These are phyloP conservation scores for Microctonus aethiopoides DNA, from an alignment of 2,888 invertebrate genomes.

Conservation along the genomic window DNA sequence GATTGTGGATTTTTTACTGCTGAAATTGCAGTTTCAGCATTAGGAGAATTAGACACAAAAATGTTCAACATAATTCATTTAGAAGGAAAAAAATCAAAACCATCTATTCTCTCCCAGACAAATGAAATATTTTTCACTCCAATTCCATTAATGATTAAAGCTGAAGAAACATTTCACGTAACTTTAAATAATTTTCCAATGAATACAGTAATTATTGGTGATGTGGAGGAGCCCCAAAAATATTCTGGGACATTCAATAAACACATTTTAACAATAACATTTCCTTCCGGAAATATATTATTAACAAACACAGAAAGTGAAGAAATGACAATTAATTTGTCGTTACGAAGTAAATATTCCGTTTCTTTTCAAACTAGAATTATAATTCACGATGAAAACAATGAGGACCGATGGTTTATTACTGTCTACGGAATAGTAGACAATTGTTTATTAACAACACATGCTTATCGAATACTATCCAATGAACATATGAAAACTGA, in stretches of 20 bases:
- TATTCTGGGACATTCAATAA: slow-evolving; percentile 38
- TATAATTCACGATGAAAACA: slow-evolving; percentile 43
- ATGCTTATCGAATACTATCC: slow-evolving; percentile 44
- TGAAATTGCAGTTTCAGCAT: slow-evolving; percentile 60
- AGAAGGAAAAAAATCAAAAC: slow-evolving; percentile 49
- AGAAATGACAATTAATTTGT: neutral
- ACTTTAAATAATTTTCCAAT: slow-evolving; percentile 38
- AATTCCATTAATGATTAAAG: slow-evolving; percentile 51
- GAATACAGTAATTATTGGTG: slow-evolving; percentile 36
- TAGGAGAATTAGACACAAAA: slow-evolving; percentile 49
- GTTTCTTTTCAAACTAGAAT: slow-evolving; percentile 46
- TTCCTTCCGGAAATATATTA: slow-evolving; percentile 37
- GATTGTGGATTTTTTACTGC: slow-evolving; percentile 48
- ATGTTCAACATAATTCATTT: slow-evolving; percentile 62
- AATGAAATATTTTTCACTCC: slow-evolving; percentile 58
- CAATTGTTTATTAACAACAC: slow-evolving; percentile 59
- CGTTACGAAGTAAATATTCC: slow-evolving; percentile 16
- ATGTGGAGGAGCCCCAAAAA: slow-evolving; percentile 35
- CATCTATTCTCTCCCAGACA: slow-evolving; percentile 51
- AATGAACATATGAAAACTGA: neutral
- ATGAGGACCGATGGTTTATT: slow-evolving; percentile 35
- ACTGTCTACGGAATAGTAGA: slow-evolving; percentile 54
- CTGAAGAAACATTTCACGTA: slow-evolving; percentile 48
- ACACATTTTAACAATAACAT: slow-evolving; percentile 40
- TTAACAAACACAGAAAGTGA: slow-evolving; percentile 2